Evolutionary conservation across 2,797 vertebrate genomes (phyloP).

Genomic region (Buceros bicornis): DNA sequence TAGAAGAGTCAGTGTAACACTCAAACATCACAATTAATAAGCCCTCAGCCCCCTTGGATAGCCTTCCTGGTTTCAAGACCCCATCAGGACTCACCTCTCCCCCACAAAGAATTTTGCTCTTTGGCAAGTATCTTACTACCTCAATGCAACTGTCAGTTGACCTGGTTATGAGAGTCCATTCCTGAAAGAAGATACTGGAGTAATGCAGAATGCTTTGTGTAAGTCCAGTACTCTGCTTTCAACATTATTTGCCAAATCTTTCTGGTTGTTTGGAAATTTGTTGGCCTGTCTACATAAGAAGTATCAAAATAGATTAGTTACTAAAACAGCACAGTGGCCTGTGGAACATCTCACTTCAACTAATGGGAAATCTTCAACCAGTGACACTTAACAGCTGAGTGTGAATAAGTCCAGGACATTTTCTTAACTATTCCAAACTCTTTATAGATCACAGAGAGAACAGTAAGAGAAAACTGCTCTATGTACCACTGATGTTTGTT

Average conservation of each 20-base stretch:
- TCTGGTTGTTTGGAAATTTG: slow-evolving; percentile 55
- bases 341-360: slow-evolving; percentile 51
- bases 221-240: slow-evolving; percentile 17
- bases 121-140: background rate
- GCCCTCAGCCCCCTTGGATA: background rate
- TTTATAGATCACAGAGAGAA: background rate
- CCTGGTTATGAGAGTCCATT: slow-evolving; percentile 16
- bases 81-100: background rate
- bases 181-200: slow-evolving; percentile 20
- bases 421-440: background rate
- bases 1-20: background rate
- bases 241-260: slow-evolving; percentile 34
- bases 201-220: slow-evolving; percentile 6
- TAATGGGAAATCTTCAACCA: slow-evolving; percentile 38
- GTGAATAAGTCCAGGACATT: slow-evolving; percentile 17
- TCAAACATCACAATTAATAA: background rate
- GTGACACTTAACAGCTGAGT: background rate
- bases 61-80: background rate
- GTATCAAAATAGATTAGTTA: slow-evolving; percentile 43
- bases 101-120: background rate
- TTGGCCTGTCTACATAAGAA: slow-evolving; percentile 16
- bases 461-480: background rate
- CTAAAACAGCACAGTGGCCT: slow-evolving; percentile 16
- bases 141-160: background rate
- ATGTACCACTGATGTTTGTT: background rate